Base-by-base conservation (phyloP, 2,797 vertebrate species). In the Emydoidea blandingii region DNA sequence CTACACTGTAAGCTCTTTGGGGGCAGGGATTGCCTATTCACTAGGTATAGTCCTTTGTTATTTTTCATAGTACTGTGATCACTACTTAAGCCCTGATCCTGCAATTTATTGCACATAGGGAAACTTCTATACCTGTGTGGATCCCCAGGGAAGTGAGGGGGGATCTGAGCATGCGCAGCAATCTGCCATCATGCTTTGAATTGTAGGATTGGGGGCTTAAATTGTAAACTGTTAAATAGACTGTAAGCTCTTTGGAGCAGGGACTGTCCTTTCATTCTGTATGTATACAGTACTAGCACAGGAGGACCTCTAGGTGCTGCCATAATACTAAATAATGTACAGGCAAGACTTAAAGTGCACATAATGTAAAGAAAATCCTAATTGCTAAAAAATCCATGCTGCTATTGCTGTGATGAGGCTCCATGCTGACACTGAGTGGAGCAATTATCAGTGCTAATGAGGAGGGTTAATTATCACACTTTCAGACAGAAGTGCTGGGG, bases 331-430 rank as follows among this genome's bases (percentile, higher is more conserved):
- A 97, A 80, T 91, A 95, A 98, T 91, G 94, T 91, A 87, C 81
- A 79, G 86, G 92, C 87, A 97, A 95, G 93, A 95, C 94, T 95
- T 97, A 95, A 95, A 88, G 44, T 83, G 87, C 72, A 27, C 62
- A 25, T 88, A 86, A 49, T 5, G 27, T 93, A 95, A 85, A 92
- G 88, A 92, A 90, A 92, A 83, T 62, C 92, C 68, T 87, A 91
- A 2, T 62, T 92, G 87, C 93, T 91, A 53, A 93, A 65, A 91
- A 62, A 68, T 89, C 49, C 29, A 50, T 94, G 89, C 88, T 94
- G 81, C 85, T 93, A 52, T 76, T 81, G 91, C 92, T 94, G 93
- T 95, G 95, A 95, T 95, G 95, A 95, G 97, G 92, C 94, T 96
- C 93, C 79, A 78, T 79, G 83, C 91, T 95, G 95, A 96, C 93